Conservation (phyloP, 2,113 vertebrate species). For the Tringa solitaria region DNA sequence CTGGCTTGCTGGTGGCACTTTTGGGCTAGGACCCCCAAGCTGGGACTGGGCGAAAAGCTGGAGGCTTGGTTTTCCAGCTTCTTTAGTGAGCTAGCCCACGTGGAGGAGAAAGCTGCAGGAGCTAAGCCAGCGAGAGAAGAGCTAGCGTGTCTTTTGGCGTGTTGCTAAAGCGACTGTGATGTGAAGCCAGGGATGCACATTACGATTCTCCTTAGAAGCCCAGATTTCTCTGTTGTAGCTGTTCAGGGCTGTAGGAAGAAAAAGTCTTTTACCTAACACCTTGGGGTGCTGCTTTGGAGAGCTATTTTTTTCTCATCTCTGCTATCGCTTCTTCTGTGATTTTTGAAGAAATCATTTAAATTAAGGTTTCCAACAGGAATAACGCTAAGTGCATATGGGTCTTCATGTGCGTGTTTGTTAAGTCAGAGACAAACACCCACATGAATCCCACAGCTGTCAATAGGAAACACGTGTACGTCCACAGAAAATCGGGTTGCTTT, state of each 20-base stretch:
- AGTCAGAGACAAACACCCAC: not conserved
- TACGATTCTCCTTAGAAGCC: not conserved
- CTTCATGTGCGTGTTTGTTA: not conserved
- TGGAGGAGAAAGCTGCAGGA: not conserved
- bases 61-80: not conserved
- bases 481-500: not conserved
- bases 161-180: not conserved
- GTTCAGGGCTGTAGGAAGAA: not conserved
- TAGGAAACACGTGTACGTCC: not conserved
- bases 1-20: not conserved
- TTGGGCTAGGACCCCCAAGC: not conserved
- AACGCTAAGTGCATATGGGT: not conserved
- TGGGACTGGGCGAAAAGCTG: not conserved
- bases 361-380: not conserved
- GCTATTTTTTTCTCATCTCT: not conserved
- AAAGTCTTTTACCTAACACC: not conserved
- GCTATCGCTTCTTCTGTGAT: rapidly evolving
- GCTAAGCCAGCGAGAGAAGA: not conserved
- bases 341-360: not conserved
- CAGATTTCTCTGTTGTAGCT: not conserved
- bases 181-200: not conserved
- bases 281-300: not conserved
- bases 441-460: not conserved
- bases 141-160: not conserved
- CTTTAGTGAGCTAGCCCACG: not conserved